A percentile compares a stretch with the other conserved stretches of the same genome.
Conservation (phyloP, 2,888 invertebrate species). For the Poecilobothrus nobilitatus region DNA sequence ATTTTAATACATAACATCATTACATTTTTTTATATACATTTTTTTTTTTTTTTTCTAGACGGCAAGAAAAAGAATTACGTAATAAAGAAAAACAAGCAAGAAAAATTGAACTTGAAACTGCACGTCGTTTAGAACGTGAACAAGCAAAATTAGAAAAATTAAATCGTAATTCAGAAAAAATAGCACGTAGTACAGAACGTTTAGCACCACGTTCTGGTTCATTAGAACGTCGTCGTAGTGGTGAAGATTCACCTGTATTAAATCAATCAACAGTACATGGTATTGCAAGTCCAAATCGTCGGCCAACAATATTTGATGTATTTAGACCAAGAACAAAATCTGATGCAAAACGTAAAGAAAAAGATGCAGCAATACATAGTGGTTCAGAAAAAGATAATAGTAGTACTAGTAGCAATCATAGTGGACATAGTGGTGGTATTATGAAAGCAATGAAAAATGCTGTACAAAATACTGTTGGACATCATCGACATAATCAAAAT, state of each 20-base stretch:
- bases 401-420: constrained; percentile 36
- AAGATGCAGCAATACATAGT: constrained; percentile 25
- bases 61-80: constrained; percentile 41
- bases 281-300: constrained; percentile 59
- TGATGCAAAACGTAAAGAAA: constrained; percentile 50
- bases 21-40: too few species aligned
- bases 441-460: constrained; percentile 81
- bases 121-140: constrained; percentile 40
- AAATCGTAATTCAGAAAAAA: constrained; percentile 41
- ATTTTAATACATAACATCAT: not conserved
- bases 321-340: constrained; percentile 70
- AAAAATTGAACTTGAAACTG: constrained; percentile 42
- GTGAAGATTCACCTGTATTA: constrained; percentile 43
- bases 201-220: constrained; percentile 41
- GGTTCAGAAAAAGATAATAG: constrained; percentile 32
- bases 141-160: constrained; percentile 43
- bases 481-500: constrained; percentile 28
- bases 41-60: constrained; percentile 26
- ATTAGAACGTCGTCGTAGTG: constrained; percentile 41
- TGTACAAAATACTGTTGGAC: constrained; percentile 51
- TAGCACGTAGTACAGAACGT: constrained; percentile 43
- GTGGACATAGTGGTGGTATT: constrained; percentile 43
- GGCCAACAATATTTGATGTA: constrained; percentile 70
- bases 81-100: constrained; percentile 42
- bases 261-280: constrained; percentile 45